Evolutionary conservation across 2,113 vertebrate species (phyloP).

Genomic region (Mustelus asterias): DNA sequence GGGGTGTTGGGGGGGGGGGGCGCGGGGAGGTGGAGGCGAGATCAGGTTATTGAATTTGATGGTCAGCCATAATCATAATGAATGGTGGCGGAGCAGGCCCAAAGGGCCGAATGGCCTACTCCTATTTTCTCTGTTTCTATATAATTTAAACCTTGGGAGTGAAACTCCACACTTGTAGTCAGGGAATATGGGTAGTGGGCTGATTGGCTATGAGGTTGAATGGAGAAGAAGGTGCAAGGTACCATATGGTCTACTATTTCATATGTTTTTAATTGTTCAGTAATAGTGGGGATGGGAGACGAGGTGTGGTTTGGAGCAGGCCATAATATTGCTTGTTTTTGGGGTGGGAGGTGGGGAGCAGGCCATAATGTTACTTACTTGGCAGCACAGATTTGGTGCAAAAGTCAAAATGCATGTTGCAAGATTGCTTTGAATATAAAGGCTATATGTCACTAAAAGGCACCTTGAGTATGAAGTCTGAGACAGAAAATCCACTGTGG

Average conservation of each 20-base stretch:
- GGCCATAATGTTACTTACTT: no score
- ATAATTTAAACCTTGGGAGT: no score
- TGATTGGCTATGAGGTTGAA: background rate
- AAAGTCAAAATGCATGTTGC: background rate
- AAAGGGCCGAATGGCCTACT: no score
- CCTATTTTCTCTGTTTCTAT: no score
- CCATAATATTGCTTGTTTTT: background rate
- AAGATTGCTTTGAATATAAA: background rate
- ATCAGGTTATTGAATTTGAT: no score
- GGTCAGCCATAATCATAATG: no score
- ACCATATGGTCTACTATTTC: background rate
- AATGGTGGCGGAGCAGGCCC: no score
- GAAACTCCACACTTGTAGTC: background rate
- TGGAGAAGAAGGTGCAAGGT: background rate
- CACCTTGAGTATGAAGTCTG: background rate
- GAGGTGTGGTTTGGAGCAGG: background rate
- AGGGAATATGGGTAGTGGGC: background rate
- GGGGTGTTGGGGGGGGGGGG: no score
- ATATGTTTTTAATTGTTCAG: background rate
- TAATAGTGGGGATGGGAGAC: no score
- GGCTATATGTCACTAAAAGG: background rate
- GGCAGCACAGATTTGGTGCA: background rate
- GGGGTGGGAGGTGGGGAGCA: background rate
- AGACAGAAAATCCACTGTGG: background rate
- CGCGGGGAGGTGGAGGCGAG: no score